Base-by-base conservation (phyloP, 2,797 vertebrate species). In the Anniella stebbinsi region DNA sequence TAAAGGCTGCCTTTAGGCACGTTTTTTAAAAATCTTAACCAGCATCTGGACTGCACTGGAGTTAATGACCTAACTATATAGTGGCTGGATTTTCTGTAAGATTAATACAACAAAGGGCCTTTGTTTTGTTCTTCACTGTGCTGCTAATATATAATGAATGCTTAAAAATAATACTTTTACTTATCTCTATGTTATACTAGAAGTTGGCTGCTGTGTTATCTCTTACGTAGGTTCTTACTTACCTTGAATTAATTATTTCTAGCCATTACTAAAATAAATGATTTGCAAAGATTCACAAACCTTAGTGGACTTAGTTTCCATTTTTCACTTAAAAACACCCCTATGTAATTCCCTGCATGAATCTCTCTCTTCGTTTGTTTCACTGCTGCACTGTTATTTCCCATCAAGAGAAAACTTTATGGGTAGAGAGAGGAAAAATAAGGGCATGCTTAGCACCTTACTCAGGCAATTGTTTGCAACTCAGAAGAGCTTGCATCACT, bases 51-150 rank as follows among this genome's bases (percentile, higher is more conserved):
- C 57, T 75, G n/a, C 51, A 92, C n/a, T 66, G 38, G 88, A 89
- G 54, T 87, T 87, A 8, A 70, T 38, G 9, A 88, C 88, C 12
- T 33, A 85, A 25, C 45, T 87, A 77, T 12, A 75, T 93, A 38
- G 6, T 82, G 90, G 6, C 17, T 92, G 91, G 9, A 7, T 92
- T 78, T 87, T 87, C 38, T 48, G 15, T 87, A 80, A 80, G 17
- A 87, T 78, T 51, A 83, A 83, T 75, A 75, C 69, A 88, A 80
- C 86, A 83, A 78, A 80, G 1, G 18, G 33, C 81, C 72, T n/a
- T 54, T 0, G 7, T 70, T 17, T 88, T 17, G 13, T 21, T 1
- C 33, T 60, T 80, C n/a, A 13, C 33, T 13, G 92, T 33, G 15
- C 75, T 84, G 63, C 0, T 77, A 75, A 82, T 21, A 88, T 6